phyloP scores from a whole-genome alignment of 2,113 vertebrate species.

The Plecotus auritus region DNA sequence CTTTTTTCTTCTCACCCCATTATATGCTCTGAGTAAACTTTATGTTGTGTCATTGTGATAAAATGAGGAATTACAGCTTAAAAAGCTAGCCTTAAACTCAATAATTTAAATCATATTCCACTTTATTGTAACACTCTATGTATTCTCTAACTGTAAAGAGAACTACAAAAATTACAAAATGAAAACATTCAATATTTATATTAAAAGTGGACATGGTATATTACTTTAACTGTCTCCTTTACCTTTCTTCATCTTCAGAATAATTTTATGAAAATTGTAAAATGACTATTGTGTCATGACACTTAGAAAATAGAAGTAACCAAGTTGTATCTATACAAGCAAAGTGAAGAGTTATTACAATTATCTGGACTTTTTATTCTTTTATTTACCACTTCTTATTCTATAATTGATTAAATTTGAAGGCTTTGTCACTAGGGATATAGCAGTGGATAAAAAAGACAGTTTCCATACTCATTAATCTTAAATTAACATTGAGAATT shows the following conservation, averaged over 20 bases:
- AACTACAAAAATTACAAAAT: constrained; percentile 3
- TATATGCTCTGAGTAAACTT: constrained; percentile 56
- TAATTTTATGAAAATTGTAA: constrained; percentile 44
- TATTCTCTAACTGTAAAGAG: constrained; percentile 39
- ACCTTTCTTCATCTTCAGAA: constrained; percentile 34
- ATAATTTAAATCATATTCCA: constrained; percentile 37
- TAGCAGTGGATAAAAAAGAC: not conserved
- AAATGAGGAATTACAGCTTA: constrained; percentile 44
- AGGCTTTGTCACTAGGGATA: not conserved
- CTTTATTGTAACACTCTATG: not conserved
- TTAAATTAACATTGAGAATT: not conserved
- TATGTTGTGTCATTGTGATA: constrained; percentile 59
- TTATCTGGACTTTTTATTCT: not conserved
- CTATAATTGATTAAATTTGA: not conserved
- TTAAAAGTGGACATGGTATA: constrained; percentile 24
- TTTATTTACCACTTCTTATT: not conserved
- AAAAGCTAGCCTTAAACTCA: constrained; percentile 33
- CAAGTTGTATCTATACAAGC: not conserved
- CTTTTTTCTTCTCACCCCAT: constrained; percentile 40
- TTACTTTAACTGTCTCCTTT: constrained; percentile 41
- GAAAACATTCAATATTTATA: constrained; percentile 43
- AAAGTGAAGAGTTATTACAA: not conserved
- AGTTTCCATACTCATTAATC: not conserved
- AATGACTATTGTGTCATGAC: not conserved
- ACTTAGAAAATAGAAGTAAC: not conserved